Evolutionary conservation across 2,797 vertebrate genomes (phyloP).

Genomic region (Avahi laniger): DNA sequence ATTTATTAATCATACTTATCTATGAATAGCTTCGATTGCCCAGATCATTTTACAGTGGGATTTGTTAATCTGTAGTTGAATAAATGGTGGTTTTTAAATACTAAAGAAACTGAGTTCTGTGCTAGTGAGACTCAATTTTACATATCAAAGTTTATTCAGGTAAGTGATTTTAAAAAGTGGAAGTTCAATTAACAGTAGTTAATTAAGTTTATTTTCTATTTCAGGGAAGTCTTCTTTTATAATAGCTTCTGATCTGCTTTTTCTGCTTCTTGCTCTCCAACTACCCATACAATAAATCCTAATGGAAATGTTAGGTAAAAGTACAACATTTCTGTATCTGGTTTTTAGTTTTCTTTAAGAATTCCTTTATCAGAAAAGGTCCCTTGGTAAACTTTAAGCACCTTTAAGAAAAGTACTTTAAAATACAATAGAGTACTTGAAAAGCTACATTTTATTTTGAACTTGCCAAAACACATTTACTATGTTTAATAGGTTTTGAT

Average conservation of each 20-base stretch:
- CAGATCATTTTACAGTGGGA: slow-evolving; percentile 59
- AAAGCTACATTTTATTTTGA: slow-evolving; percentile 25
- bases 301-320: slow-evolving; percentile 43
- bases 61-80: slow-evolving; percentile 68
- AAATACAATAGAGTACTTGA: slow-evolving; percentile 5
- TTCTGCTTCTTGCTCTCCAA: not conserved
- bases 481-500: slow-evolving; percentile 40
- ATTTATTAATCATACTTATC: slow-evolving; percentile 65
- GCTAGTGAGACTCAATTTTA: slow-evolving; percentile 50
- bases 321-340: not conserved
- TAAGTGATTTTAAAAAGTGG: slow-evolving; percentile 47
- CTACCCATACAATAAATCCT: not conserved
- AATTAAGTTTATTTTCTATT: slow-evolving; percentile 64
- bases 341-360: slow-evolving; percentile 49
- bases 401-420: slow-evolving; percentile 27
- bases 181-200: slow-evolving; percentile 69
- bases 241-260: slow-evolving; percentile 50
- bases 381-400: not conserved
- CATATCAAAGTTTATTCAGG: slow-evolving; percentile 63
- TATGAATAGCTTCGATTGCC: slow-evolving; percentile 65
- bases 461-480: not conserved
- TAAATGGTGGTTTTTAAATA: slow-evolving; percentile 72
- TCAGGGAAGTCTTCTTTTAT: slow-evolving; percentile 25
- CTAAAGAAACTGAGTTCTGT: slow-evolving; percentile 62
- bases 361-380: slow-evolving; percentile 39